Conservation (phyloP, 2,888 invertebrate genomes). For the Drosophila prostipennis region DNA sequence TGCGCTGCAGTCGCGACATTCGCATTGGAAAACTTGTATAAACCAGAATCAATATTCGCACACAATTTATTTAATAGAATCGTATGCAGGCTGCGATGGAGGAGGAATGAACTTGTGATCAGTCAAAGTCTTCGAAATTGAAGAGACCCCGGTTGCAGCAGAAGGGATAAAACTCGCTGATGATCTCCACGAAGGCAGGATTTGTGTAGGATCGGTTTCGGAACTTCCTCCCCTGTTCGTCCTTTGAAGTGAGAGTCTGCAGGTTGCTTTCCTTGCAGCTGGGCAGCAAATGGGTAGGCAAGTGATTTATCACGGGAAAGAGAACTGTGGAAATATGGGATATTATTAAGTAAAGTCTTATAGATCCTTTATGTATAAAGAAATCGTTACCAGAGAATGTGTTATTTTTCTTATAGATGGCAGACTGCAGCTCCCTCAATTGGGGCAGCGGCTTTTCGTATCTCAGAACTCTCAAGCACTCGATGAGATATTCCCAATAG, state of each 20-base stretch:
- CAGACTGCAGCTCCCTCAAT: constrained; percentile 61
- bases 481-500: constrained; percentile 67
- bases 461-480: constrained; percentile 61
- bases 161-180: constrained; percentile 74
- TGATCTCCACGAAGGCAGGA: constrained; percentile 64
- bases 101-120: background rate
- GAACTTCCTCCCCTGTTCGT: constrained; percentile 50
- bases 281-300: constrained; percentile 39
- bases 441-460: constrained; percentile 60
- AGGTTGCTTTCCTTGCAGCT: constrained; percentile 51
- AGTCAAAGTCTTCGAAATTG: constrained; percentile 53
- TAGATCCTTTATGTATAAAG: background rate
- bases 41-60: constrained; percentile 60
- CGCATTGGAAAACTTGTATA: constrained; percentile 18
- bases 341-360: background rate
- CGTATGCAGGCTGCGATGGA: constrained; percentile 7
- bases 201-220: constrained; percentile 54
- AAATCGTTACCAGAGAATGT: constrained; percentile 42
- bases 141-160: constrained; percentile 72
- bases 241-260: constrained; percentile 30
- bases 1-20: constrained; percentile 12
- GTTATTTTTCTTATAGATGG: constrained; percentile 51
- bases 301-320: constrained; percentile 44
- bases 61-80: constrained; percentile 32
- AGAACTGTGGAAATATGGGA: constrained; percentile 30